Base-by-base conservation (phyloP, 2,888 invertebrate species). In the Drosophila austrosaltans region DNA sequence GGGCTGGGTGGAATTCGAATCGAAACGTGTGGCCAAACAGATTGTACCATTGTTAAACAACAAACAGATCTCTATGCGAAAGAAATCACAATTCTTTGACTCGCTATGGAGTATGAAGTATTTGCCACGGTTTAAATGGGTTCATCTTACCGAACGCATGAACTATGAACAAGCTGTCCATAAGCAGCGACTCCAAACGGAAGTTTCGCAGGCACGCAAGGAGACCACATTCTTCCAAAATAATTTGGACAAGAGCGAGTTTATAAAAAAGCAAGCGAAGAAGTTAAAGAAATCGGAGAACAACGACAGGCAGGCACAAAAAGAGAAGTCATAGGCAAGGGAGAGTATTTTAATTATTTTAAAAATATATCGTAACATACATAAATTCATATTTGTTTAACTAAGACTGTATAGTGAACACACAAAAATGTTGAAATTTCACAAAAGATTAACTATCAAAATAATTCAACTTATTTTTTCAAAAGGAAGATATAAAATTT, bases 31-130 rank as follows among this genome's bases (percentile, higher is more conserved):
- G 2, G 99, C 98, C 0, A 98, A 98, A 92, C 93, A 94, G 89
- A 96, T 98, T n/a, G 97, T 98, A 0, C 91, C 92, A 1, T 92
- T 94, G 60, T 92, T 99, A n/a, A 99, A 99, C 90, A 98, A 97
- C 88, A 96, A 95, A 63, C 96, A 96, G 92, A 96, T 98, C 60
- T 96, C 97, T 4, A 95, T 96, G 0, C 95, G 97, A 74, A 97
- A 97, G 88, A 96, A 95, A 81, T 97, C 97, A 20, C 95, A 96
- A 81, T 97, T 97, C 91, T 97, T 95, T 91, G 98, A 98, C 69
- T 95, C 95, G 91, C 94, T 98, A 48, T 99, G 99, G 99, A 98
- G 97, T 90, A 96, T 99, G 77, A 99, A 99, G 92, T 99, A 99
- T 92, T 94, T 99, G 76, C 96, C 97, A 2, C 95, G 97, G 78